Conservation (phyloP, 35 echinoderm and acorn worm species). For the Apostichopus parvimensis region DNA sequence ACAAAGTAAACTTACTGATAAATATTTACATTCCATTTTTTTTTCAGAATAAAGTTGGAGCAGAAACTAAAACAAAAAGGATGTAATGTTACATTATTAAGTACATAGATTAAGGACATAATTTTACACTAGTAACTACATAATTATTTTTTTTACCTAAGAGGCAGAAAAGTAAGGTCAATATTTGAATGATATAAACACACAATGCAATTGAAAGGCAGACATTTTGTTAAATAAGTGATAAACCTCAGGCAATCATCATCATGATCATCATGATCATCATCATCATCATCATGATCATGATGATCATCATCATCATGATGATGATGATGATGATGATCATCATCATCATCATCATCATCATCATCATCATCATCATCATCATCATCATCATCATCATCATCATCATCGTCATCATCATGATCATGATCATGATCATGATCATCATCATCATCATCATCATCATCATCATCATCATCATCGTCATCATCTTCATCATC, state of each 20-base stretch:
- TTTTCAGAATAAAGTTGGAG: no score
- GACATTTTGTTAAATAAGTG: no score
- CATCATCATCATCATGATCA: neutral
- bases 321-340: neutral
- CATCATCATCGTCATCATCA: neutral
- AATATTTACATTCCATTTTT: no score
- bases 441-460: neutral
- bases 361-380: neutral
- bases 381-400: neutral
- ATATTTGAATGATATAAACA: no score
- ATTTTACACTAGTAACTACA: no score
- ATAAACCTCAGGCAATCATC: neutral
- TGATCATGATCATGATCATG: neutral
- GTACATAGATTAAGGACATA: no score
- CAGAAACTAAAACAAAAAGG: no score
- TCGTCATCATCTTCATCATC: neutral
- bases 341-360: neutral
- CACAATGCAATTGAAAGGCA: no score
- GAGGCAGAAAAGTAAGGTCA: no score
- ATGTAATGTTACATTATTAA: no score
- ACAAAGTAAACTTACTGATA: no score
- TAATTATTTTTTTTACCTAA: no score
- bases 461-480: neutral
- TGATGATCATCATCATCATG: neutral
- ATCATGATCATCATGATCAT: neutral